Conservation (phyloP, 1,140 invertebrate genomes). For the Heterodera schachtii region DNA sequence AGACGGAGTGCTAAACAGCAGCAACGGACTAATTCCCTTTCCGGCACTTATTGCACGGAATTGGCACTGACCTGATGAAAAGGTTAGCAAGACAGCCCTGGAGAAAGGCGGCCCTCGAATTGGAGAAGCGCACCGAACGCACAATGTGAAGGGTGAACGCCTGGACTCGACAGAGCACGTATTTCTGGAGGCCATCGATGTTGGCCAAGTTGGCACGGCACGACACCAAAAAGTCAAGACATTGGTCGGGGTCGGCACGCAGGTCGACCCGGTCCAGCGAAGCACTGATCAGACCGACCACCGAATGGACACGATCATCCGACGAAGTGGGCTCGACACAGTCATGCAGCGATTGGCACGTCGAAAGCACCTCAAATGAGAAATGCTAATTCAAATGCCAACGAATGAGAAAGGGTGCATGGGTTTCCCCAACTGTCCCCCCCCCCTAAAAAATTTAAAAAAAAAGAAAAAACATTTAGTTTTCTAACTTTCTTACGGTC, state of each 20-base stretch:
- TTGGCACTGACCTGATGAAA: constrained; percentile 72
- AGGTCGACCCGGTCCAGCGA: constrained; percentile 46
- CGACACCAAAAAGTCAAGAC: constrained; percentile 43
- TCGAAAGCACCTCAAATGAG: constrained; percentile 38
- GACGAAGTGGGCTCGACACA: constrained; percentile 33
- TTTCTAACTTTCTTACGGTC: too few species aligned
- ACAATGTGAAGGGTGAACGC: constrained; percentile 39
- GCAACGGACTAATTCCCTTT: neutral
- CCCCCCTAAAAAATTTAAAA: too few species aligned
- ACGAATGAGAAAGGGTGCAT: neutral
- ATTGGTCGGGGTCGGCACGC: constrained; percentile 45
- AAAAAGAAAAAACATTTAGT: too few species aligned
- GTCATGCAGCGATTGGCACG: constrained; percentile 51
- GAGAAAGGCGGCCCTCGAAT: constrained; percentile 47
- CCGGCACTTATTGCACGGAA: neutral
- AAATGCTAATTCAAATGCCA: too few species aligned
- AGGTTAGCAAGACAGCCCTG: constrained; percentile 89
- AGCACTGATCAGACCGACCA: constrained; percentile 32
- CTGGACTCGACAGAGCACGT: constrained; percentile 43
- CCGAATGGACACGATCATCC: constrained; percentile 24
- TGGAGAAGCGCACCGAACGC: constrained; percentile 44
- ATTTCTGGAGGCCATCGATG: constrained; percentile 45
- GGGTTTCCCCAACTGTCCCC: too few species aligned
- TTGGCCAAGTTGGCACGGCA: constrained; percentile 50
- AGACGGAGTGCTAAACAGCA: constrained; percentile 79